phyloP scores from a whole-genome alignment of 1,140 invertebrate genomes.

The Babylonia areolata region DNA sequence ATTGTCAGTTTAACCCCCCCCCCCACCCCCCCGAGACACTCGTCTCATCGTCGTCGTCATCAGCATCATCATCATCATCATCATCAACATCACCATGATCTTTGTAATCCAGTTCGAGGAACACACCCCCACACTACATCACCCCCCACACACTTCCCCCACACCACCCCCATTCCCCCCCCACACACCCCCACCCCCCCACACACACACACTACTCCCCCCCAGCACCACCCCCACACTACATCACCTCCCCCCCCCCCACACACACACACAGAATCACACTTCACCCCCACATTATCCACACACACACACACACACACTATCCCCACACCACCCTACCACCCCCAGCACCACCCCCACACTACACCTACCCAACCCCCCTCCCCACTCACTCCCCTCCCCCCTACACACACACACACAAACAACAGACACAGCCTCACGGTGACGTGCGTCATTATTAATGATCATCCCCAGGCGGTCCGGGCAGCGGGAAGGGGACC shows the following conservation, averaged over 20 bases:
- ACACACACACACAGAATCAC: too few species aligned
- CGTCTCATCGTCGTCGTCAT: too few species aligned
- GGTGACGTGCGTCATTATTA: too few species aligned
- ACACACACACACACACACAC: neutral
- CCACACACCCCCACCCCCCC: neutral
- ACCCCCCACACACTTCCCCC: neutral
- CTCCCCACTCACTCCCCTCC: neutral
- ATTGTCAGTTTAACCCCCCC: too few species aligned
- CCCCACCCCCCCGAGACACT: too few species aligned
- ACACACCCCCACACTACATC: neutral
- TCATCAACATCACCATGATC: neutral
- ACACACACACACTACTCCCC: neutral
- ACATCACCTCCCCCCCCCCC: neutral
- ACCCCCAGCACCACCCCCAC: neutral
- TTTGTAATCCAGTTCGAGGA: too few species aligned
- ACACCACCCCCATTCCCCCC: neutral
- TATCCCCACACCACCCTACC: neutral
- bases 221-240: neutral
- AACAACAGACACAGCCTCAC: neutral
- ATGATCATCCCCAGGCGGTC: conserved; percentile 68
- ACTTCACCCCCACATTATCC: neutral
- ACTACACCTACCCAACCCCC: neutral
- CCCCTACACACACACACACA: neutral
- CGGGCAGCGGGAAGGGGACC: conserved; percentile 77
- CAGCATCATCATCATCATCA: too few species aligned